phyloP scores from a whole-genome alignment of 2,888 invertebrate genomes.

The Rutpela maculata region DNA sequence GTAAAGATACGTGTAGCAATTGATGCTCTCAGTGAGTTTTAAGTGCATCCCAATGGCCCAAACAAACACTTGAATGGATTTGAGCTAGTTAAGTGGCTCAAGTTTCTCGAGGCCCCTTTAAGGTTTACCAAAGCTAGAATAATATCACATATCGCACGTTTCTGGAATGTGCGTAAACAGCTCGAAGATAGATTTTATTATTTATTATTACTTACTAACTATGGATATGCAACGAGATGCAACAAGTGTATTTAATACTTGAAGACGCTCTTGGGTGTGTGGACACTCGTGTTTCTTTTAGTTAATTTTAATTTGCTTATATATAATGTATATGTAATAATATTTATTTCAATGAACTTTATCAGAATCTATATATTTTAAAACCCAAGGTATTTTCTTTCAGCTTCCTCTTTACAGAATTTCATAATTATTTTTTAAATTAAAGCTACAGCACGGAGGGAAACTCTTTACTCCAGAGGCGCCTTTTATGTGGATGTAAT shows the following conservation, averaged over 20 bases:
- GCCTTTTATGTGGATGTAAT: too few species aligned
- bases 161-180: constrained; percentile 14
- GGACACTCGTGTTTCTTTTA: neutral
- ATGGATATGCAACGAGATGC: neutral
- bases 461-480: too few species aligned
- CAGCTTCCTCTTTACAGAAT: too few species aligned
- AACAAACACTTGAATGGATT: constrained; percentile 57
- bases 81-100: constrained; percentile 49
- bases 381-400: too few species aligned
- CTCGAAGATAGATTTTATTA: neutral
- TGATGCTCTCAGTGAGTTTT: constrained; percentile 57
- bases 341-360: too few species aligned
- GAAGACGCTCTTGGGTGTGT: neutral
- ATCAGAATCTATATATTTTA: too few species aligned
- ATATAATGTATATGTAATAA: too few species aligned
- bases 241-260: neutral
- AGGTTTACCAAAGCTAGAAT: constrained; percentile 31
- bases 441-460: too few species aligned
- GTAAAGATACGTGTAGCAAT: constrained; percentile 62
- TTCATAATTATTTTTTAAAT: too few species aligned
- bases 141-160: constrained; percentile 35
- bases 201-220: neutral
- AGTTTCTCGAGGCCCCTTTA: constrained; percentile 31
- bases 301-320: too few species aligned
- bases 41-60: constrained; percentile 57